These are phyloP conservation scores for Halocaridina rubra DNA, from an alignment of 2,888 invertebrate genomes.

Conservation along the genomic window DNA sequence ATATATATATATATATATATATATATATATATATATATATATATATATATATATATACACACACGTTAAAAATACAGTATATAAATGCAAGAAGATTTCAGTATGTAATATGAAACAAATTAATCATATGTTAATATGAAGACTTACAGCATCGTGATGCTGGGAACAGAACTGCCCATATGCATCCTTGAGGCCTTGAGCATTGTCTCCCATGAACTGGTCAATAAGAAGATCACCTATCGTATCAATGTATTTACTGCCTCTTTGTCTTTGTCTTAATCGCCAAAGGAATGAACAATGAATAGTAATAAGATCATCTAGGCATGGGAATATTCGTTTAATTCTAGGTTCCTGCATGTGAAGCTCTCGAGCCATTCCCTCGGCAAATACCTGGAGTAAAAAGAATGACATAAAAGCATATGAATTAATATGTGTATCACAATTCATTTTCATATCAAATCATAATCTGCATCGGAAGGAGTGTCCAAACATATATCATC, in stretches of 20 bases:
- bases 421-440: no score
- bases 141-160: slow-evolving; percentile 82
- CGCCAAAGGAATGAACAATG: slow-evolving; percentile 81
- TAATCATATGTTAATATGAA: no score
- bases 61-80: no score
- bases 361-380: slow-evolving; percentile 82
- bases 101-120: no score
- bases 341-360: slow-evolving; percentile 75
- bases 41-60: no score
- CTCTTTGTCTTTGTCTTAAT: slow-evolving; percentile 78
- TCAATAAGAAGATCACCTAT: slow-evolving; percentile 88
- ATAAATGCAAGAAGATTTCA: no score
- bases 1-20: no score
- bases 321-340: slow-evolving; percentile 90
- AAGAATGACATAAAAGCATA: neutral
- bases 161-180: slow-evolving; percentile 94
- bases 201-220: slow-evolving; percentile 78
- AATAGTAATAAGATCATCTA: slow-evolving; percentile 86
- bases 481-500: no score
- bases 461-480: no score
- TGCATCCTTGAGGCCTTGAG: slow-evolving; percentile 81
- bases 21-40: no score
- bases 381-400: slow-evolving; percentile 81
- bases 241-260: slow-evolving; percentile 76
- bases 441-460: no score